A percentile compares a stretch with the other conserved stretches of the same genome.
Conservation (phyloP, 2,888 invertebrate species). For the Digitonthophagus gazella region DNA sequence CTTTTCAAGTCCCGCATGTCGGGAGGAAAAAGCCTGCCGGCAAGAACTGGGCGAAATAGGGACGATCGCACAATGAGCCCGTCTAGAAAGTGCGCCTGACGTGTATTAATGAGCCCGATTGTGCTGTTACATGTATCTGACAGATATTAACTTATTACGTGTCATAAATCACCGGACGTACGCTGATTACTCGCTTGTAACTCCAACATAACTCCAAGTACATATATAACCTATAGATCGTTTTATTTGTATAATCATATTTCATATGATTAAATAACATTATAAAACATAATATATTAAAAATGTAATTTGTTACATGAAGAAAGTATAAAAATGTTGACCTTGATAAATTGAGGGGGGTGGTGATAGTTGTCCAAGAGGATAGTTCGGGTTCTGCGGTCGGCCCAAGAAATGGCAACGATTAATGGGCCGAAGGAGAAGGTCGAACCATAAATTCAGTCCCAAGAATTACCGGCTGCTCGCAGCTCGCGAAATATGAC, state of each 20-base stretch:
- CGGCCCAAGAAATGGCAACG: slow-evolving; percentile 40
- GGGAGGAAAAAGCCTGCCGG: slow-evolving; percentile 15
- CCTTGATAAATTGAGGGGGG: slow-evolving; percentile 26
- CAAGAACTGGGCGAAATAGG: slow-evolving; percentile 11
- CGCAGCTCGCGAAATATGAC: slow-evolving; percentile 51
- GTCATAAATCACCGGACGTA: slow-evolving; percentile 44
- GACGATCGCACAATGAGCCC: not conserved
- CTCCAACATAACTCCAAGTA: not conserved
- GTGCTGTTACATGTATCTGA: slow-evolving; percentile 45
- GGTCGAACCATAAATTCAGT: slow-evolving; percentile 58
- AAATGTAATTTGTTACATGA: not conserved
- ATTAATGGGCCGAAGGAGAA: slow-evolving; percentile 55
- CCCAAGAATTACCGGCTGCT: slow-evolving; percentile 59
- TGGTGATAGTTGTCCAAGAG: slow-evolving; percentile 25
- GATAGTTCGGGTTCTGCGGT: slow-evolving; percentile 38
- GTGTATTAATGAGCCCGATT: slow-evolving; percentile 45
- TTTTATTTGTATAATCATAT: not conserved
- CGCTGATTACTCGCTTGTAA: slow-evolving; percentile 46
- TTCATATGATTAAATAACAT: no score
- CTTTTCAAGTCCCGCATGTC: slow-evolving; percentile 16
- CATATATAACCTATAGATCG: no score
- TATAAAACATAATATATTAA: no score
- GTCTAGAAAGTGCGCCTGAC: slow-evolving; percentile 37
- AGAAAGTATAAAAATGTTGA: slow-evolving; percentile 25
- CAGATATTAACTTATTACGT: slow-evolving; percentile 48